Evolutionary conservation across 2,888 invertebrate genomes (phyloP), one percentile per base, ranked within the genome.

Genomic region (Tinea trinotella): DNA sequence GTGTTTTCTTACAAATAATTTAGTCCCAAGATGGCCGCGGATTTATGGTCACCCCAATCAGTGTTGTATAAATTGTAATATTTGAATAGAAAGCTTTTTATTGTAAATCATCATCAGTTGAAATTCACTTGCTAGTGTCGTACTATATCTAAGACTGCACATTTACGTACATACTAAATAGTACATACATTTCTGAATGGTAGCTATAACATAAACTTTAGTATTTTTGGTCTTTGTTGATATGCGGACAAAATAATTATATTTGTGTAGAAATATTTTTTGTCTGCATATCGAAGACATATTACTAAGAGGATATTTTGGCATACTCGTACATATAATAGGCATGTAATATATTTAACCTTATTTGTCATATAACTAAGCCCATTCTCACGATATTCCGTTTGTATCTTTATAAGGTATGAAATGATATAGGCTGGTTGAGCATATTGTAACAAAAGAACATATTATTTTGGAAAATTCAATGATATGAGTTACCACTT

Each of bases 1-100:
- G 30, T 7, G 30, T 30, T 30, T 30, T 30, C 30, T 2, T 4
- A 30, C n/a, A 30, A 30, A 30, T 30, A 4, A 30, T n/a, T n/a
- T n/a, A 2, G 30, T 30, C 30, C 40, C 40, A 6, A 12, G 40
- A 15, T 40, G 40, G 2, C 10, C 40, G 6, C n/a, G 13, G 12
- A 40, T 40, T 40, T 40, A 40, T 40, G 40, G 15, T 13, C 40
- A 40, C 40, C 7, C 40, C 40, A 40, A 40, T 40, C 40, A 40
- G 40, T 7, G 40, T 2, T 15, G 40, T 4, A n/a, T 40, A 40
- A 40, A 40, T 40, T 15, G 13, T 15, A 15, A 40, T 30, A 12
- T 15, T 15, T 4, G 40, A 40, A 40, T 40, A 40, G 40, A 40
- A 15, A 40, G 40, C 3, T 2, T 40, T 40, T 40, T 40, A 40